phyloP scores from a whole-genome alignment of 2,888 invertebrate genomes.

The Sphinx pinastri region DNA sequence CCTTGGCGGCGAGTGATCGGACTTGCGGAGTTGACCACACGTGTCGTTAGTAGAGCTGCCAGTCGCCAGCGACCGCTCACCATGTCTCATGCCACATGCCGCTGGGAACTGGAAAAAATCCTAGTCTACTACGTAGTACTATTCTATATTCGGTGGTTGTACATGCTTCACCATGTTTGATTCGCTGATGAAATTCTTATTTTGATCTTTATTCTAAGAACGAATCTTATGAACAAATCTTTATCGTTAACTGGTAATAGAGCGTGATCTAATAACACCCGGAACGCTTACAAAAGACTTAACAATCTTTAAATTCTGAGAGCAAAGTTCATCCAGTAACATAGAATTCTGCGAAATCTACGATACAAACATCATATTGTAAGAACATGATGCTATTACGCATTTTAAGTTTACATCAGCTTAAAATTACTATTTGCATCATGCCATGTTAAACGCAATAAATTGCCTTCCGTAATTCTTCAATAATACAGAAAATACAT shows the following conservation, averaged over 20 bases:
- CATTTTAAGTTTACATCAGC: background rate
- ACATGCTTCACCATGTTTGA: background rate
- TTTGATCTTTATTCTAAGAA: conserved; percentile 1
- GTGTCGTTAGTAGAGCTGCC: conserved; percentile 67
- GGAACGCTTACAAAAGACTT: background rate
- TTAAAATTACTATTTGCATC: too few species aligned
- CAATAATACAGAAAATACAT: background rate
- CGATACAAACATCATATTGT: background rate
- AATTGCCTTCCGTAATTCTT: background rate
- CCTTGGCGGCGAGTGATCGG: conserved; percentile 64
- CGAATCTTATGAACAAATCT: background rate
- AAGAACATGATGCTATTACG: background rate
- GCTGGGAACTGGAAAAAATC: conserved; percentile 42
- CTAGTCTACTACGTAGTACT: too few species aligned
- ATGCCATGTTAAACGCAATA: background rate
- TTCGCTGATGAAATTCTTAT: background rate
- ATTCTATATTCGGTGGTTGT: background rate
- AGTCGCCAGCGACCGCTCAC: conserved; percentile 33
- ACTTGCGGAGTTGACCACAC: conserved; percentile 59
- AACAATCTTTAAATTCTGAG: background rate
- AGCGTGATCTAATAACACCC: conserved; percentile 1
- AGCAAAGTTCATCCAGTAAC: background rate
- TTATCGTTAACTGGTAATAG: background rate
- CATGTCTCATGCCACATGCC: conserved; percentile 8
- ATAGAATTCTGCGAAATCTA: background rate